phyloP scores from a whole-genome alignment of 92 coral and sea anemone species.

The Parazoanthus swiftii region DNA sequence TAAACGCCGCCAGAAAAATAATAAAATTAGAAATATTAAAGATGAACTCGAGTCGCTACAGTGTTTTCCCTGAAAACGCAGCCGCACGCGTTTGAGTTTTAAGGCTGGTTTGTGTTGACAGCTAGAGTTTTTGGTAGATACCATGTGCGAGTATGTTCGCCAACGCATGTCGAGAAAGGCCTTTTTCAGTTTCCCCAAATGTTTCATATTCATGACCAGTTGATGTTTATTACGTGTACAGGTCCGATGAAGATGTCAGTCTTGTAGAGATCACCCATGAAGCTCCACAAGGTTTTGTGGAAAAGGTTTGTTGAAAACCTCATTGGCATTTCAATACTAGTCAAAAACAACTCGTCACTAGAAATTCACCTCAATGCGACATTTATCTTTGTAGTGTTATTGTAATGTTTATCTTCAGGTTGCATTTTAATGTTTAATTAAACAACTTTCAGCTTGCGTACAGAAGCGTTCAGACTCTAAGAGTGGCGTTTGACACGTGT shows the following conservation, averaged over 20 bases:
- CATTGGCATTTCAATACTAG: background rate
- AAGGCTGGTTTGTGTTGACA: too few species aligned
- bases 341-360: background rate
- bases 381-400: background rate
- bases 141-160: too few species aligned
- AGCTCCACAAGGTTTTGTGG: constrained; percentile 52
- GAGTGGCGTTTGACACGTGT: constrained; percentile 46
- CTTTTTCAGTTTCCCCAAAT: too few species aligned
- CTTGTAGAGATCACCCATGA: constrained; percentile 39
- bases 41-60: too few species aligned
- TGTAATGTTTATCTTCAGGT: background rate
- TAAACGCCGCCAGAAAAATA: too few species aligned
- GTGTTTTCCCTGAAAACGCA: too few species aligned
- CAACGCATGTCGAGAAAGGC: too few species aligned
- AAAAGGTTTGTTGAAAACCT: constrained; percentile 39
- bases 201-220: background rate
- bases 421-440: background rate
- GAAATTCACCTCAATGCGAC: background rate
- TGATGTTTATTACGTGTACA: background rate
- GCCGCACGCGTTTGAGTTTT: too few species aligned
- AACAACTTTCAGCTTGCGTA: constrained; percentile 41
- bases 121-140: too few species aligned
- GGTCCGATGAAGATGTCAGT: constrained; percentile 54
- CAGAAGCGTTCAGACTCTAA: constrained; percentile 44
- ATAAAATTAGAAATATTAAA: too few species aligned